Evolutionary conservation across 1,140 invertebrate species (phyloP).

Genomic region (Ridgeia piscesae): DNA sequence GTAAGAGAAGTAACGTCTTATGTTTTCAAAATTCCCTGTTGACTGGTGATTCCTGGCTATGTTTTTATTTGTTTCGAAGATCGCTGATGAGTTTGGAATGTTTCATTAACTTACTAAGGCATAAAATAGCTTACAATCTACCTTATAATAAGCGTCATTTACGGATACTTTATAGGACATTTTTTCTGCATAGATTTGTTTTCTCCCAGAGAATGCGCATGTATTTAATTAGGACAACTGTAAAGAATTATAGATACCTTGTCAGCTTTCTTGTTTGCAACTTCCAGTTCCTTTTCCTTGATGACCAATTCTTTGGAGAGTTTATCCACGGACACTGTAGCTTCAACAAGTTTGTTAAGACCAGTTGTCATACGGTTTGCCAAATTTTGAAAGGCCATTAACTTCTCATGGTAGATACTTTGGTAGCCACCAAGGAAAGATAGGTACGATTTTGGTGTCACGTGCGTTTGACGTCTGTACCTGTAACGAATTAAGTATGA

Average conservation of each 20-base stretch:
- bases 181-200: no score
- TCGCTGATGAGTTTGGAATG: no score
- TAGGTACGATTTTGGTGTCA: slow-evolving; percentile 95
- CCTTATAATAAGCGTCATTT: no score
- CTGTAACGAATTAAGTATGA: background rate
- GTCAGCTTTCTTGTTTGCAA: slow-evolving; percentile 89
- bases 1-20: no score
- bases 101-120: no score
- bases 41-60: no score
- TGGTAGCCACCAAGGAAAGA: slow-evolving; percentile 96
- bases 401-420: slow-evolving; percentile 85
- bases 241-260: slow-evolving; percentile 50
- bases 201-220: no score
- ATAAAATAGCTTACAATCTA: no score
- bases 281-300: slow-evolving; percentile 89
- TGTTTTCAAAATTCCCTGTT: no score
- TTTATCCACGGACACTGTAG: slow-evolving; percentile 85
- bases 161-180: no score
- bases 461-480: slow-evolving; percentile 82
- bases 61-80: no score
- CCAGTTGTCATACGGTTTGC: slow-evolving; percentile 92
- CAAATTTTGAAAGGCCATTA: slow-evolving; percentile 83
- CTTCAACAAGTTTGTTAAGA: slow-evolving; percentile 90
- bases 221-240: background rate
- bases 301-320: slow-evolving; percentile 88